phyloP scores from a whole-genome alignment of 2,888 invertebrate species.

The Bibio marci region DNA sequence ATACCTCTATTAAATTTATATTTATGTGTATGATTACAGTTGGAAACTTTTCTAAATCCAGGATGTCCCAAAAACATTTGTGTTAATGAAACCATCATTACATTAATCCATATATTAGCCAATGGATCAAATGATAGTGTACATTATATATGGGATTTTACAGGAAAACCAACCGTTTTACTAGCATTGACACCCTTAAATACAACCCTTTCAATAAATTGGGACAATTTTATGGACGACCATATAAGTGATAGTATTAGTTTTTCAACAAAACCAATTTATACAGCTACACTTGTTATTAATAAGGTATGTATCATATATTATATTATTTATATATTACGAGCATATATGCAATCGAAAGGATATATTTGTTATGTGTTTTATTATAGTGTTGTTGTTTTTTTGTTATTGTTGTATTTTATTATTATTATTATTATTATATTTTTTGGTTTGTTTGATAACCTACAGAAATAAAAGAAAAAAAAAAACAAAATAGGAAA shows the following conservation, averaged over 20 bases:
- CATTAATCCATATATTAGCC: conserved; percentile 36
- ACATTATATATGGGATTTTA: conserved; percentile 52
- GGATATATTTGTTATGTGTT: neutral
- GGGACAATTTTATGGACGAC: conserved; percentile 25
- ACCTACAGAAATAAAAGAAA: conserved; percentile 2
- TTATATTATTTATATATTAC: too few species aligned
- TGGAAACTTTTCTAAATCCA: conserved; percentile 27
- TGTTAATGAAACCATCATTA: conserved; percentile 21
- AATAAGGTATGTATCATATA: conserved; percentile 36
- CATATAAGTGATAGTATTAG: conserved; percentile 20
- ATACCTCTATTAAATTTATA: too few species aligned
- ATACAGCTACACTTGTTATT: conserved; percentile 41
- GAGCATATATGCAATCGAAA: too few species aligned
- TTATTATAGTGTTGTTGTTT: too few species aligned
- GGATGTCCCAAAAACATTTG: conserved; percentile 17
- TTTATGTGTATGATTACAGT: conserved; percentile 19
- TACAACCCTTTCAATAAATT: conserved; percentile 32
- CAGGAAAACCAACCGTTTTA: conserved; percentile 39
- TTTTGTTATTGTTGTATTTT: neutral
- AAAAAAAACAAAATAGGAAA: too few species aligned
- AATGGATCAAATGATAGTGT: conserved; percentile 38
- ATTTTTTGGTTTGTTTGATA: neutral
- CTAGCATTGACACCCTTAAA: conserved; percentile 33
- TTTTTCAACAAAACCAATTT: conserved; percentile 32
- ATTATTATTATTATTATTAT: neutral